A percentile compares a stretch with the other conserved stretches of the same genome.
These are phyloP conservation scores for Notospermus geniculatus DNA, from an alignment of 1,140 invertebrate species.

Conservation along the genomic window DNA sequence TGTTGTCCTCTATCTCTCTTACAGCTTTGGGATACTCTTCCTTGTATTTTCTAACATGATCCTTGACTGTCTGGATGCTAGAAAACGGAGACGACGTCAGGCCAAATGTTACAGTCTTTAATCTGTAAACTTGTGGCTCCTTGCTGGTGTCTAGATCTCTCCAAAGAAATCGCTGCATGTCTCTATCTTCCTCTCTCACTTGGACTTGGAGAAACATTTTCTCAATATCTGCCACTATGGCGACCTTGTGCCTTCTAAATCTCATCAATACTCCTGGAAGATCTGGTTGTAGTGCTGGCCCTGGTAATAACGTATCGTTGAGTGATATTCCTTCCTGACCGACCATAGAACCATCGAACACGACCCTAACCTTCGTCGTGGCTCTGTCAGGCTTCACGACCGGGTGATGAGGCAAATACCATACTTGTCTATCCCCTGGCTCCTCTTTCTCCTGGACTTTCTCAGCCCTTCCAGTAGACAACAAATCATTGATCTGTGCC, in stretches of 20 bases:
- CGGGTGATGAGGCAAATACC: slow-evolving; percentile 27
- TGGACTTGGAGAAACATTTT: background rate
- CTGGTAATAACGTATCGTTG: slow-evolving; percentile 22
- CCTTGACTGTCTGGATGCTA: background rate
- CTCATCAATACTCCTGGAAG: slow-evolving; percentile 26
- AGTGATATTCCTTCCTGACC: slow-evolving; percentile 13
- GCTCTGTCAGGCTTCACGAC: slow-evolving; percentile 16
- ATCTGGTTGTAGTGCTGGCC: slow-evolving; percentile 49
- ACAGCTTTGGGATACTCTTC: background rate
- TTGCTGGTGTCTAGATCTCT: background rate
- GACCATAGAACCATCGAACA: slow-evolving; percentile 25
- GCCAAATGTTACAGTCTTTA: slow-evolving; percentile 13
- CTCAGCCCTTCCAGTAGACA: background rate
- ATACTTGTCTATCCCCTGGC: slow-evolving; percentile 5
- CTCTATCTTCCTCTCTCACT: slow-evolving; percentile 1
- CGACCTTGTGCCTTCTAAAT: slow-evolving; percentile 13
- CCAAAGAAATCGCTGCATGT: slow-evolving; percentile 6
- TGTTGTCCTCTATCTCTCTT: slow-evolving; percentile 2
- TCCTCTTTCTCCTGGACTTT: background rate
- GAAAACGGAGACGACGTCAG: background rate
- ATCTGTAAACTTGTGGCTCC: slow-evolving; percentile 6
- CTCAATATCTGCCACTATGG: slow-evolving; percentile 17
- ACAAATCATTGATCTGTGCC: slow-evolving; percentile 1
- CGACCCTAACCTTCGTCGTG: slow-evolving; percentile 25
- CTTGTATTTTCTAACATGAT: background rate